Base-by-base conservation (phyloP, 2,797 vertebrate genomes). In the Diceros bicornis region DNA sequence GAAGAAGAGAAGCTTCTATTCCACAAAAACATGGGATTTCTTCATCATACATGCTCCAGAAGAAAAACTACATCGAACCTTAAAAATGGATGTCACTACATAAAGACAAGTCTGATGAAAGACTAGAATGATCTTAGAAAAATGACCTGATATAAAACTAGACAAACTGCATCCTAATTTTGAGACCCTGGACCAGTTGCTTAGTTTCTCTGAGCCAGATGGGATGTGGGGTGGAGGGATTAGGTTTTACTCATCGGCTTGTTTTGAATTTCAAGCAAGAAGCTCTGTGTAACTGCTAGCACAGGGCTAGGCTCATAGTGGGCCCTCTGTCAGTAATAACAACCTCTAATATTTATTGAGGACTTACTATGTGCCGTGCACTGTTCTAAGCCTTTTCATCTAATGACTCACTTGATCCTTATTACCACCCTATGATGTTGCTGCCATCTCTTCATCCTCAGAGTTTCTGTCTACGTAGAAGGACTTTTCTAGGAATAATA, bases 61-160 rank as follows among this genome's bases (percentile, higher is more conserved):
- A 92, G 69, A 84, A 93, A 95, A 96, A 74, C 18, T 84, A 78
- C 7, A n/a, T 6, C 57, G 41, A 86, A 57, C 66, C 91, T 97
- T 96, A 93, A 96, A 94, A 85, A 55, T 78, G 66, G 41, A 41
- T 91, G 32, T 37, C n/a, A 50, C 37, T 25, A 6, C 44, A 47
- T 89, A 75, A 96, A 27, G 17, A 90, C 32, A 68, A 81, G 17
- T 41, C 12, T 69, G 21, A 64, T 85, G 74, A 59, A 78, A 95
- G 61, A 50, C 52, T 68, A 47, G 59, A 85, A 57, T 32, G 25
- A 74, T 86, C 37, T 55, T 75, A 25, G 52, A 14, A 85, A 94
- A 84, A 68, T 89, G 21, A 20, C 57, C 72, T 91, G 21, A 69
- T 52, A 69, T 64, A 85, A 91, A 95, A 85, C 17, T 59, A 86